These are phyloP conservation scores for Myioborus miniatus DNA, from an alignment of 2,797 vertebrate genomes.

Conservation along the genomic window DNA sequence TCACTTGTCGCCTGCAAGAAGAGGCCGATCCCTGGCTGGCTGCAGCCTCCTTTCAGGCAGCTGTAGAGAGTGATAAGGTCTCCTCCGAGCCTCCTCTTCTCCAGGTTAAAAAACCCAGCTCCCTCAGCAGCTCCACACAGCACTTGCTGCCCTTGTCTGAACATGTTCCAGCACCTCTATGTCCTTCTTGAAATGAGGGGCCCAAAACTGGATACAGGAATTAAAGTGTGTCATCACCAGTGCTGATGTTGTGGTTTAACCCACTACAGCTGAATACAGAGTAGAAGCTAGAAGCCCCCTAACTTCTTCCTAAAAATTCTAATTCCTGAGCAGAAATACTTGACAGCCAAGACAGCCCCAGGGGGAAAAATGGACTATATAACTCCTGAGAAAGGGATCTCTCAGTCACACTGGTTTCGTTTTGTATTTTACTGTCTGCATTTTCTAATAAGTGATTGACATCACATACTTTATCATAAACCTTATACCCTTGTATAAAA, in stretches of 20 bases:
- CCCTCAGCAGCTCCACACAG: neutral
- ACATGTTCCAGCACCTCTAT: neutral
- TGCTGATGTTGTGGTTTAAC: neutral
- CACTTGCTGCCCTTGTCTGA: neutral
- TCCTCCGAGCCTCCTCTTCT: neutral
- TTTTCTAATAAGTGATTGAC: neutral
- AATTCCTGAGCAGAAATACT: neutral
- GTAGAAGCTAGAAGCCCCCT: neutral
- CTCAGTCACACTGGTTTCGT: neutral
- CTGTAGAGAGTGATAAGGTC: neutral
- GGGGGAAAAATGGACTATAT: neutral
- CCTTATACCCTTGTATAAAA: neutral
- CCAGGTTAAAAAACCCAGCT: neutral
- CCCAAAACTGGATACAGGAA: neutral
- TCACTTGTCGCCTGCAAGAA: neutral
- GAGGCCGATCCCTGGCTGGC: neutral
- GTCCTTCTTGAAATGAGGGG: neutral
- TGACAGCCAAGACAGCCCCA: neutral
- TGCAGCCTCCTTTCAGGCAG: neutral
- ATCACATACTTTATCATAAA: neutral
- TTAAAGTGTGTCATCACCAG: neutral
- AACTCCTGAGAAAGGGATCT: neutral
- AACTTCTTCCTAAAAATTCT: neutral
- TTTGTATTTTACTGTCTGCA: neutral
- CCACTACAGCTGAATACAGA: rapidly evolving